phyloP scores from a whole-genome alignment of 92 coral and sea anemone genomes.

The Scolanthus callimorphus region DNA sequence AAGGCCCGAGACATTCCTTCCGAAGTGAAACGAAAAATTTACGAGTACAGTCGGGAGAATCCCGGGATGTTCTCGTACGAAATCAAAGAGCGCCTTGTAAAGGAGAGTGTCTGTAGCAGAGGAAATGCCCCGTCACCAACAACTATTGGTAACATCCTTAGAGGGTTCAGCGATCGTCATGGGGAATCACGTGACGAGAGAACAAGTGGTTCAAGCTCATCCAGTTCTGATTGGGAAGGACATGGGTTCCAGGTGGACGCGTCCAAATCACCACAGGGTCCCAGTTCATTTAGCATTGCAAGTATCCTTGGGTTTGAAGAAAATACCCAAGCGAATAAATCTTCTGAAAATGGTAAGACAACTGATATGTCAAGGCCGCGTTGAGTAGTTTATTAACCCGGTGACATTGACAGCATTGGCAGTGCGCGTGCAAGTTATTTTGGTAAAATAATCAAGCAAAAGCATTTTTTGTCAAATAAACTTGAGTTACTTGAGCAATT shows the following conservation, averaged over 20 bases:
- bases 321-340: too few relatives aligned
- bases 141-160: constrained; percentile 47
- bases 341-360: too few relatives aligned
- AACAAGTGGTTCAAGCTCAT: not conserved
- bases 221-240: not conserved
- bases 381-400: too few relatives aligned
- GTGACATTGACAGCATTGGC: too few relatives aligned
- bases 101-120: constrained; percentile 49
- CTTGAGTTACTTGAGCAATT: too few relatives aligned
- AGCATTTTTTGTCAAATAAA: too few relatives aligned
- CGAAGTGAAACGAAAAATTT: constrained; percentile 60
- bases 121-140: constrained; percentile 51
- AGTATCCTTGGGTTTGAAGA: constrained; percentile 52
- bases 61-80: constrained; percentile 70
- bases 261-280: not conserved
- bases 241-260: not conserved
- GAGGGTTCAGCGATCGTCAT: constrained; percentile 29
- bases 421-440: too few relatives aligned
- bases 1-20: constrained; percentile 34
- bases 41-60: constrained; percentile 39
- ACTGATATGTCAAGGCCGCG: too few relatives aligned
- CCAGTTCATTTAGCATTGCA: constrained; percentile 55
- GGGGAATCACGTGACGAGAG: too few relatives aligned
- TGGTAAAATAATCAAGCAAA: too few relatives aligned
- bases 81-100: constrained; percentile 49